phyloP scores from a whole-genome alignment of 1,140 invertebrate species.

The Drosophila lacteicornis region DNA sequence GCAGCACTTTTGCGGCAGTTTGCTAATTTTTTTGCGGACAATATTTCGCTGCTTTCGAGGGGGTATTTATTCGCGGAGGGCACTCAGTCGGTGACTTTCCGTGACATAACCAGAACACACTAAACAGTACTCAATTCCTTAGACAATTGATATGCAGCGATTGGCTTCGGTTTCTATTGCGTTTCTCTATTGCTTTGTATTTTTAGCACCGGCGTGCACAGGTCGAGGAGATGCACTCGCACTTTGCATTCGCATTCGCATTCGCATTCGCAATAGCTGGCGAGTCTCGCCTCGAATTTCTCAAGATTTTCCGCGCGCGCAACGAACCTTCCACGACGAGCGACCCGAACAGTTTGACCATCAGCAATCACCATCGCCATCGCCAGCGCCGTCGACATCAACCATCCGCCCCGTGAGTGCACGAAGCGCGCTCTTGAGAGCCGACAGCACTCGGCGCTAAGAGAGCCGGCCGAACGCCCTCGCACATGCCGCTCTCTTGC shows the following conservation, averaged over 20 bases:
- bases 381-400: slow-evolving; percentile 8
- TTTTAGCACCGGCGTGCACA: slow-evolving; percentile 24
- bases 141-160: slow-evolving; percentile 43
- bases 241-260: slow-evolving; percentile 40
- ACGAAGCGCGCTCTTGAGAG: slow-evolving; percentile 14
- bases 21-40: slow-evolving; percentile 33
- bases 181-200: slow-evolving; percentile 18
- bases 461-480: slow-evolving; percentile 12
- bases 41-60: slow-evolving; percentile 19
- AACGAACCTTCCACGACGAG: slow-evolving; percentile 48
- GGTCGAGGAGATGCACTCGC: slow-evolving; percentile 52
- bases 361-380: neutral
- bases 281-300: slow-evolving; percentile 25
- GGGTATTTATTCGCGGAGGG: slow-evolving; percentile 12
- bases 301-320: slow-evolving; percentile 32
- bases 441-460: slow-evolving; percentile 26
- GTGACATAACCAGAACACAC: slow-evolving; percentile 60
- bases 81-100: slow-evolving; percentile 39
- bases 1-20: slow-evolving; percentile 29
- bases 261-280: slow-evolving; percentile 20
- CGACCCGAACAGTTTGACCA: slow-evolving; percentile 16
- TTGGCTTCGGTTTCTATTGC: slow-evolving; percentile 24
- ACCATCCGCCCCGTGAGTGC: slow-evolving; percentile 26
- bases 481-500: slow-evolving; percentile 16
- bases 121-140: slow-evolving; percentile 50